phyloP scores from a whole-genome alignment of 1,140 invertebrate genomes.

The Cydia pomonella region DNA sequence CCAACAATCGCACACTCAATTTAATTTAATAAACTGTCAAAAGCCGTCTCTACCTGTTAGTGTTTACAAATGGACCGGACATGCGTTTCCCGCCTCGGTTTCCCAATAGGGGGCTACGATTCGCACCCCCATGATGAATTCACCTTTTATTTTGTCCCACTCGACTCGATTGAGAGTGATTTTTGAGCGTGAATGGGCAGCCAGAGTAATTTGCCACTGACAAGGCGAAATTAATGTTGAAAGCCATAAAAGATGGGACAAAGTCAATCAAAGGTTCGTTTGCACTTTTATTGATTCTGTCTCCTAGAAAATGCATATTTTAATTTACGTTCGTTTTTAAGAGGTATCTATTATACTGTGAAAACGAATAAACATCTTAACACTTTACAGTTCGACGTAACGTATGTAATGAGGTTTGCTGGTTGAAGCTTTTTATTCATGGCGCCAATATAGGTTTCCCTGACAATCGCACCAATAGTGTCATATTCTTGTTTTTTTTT shows the following conservation, averaged over 20 bases:
- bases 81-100: conserved; percentile 75
- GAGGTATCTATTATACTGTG: background rate
- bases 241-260: conserved; percentile 71
- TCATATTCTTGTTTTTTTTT: too few species aligned
- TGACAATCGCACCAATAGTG: too few species aligned
- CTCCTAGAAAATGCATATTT: background rate
- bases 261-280: conserved; percentile 63
- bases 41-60: conserved; percentile 71
- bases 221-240: conserved; percentile 74
- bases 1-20: conserved; percentile 55
- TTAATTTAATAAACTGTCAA: conserved; percentile 75
- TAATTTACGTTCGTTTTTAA: background rate
- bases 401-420: too few species aligned
- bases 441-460: too few species aligned
- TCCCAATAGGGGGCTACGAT: conserved; percentile 62
- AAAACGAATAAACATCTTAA: background rate
- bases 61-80: conserved; percentile 76
- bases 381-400: conserved; percentile 5
- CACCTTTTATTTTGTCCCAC: conserved; percentile 78
- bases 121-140: conserved; percentile 76
- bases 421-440: too few species aligned
- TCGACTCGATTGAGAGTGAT: conserved; percentile 77
- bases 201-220: conserved; percentile 74
- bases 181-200: conserved; percentile 78
- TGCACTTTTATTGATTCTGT: conserved; percentile 48